phyloP scores from a whole-genome alignment of 2,797 vertebrate genomes.

The Mico argentatus region DNA sequence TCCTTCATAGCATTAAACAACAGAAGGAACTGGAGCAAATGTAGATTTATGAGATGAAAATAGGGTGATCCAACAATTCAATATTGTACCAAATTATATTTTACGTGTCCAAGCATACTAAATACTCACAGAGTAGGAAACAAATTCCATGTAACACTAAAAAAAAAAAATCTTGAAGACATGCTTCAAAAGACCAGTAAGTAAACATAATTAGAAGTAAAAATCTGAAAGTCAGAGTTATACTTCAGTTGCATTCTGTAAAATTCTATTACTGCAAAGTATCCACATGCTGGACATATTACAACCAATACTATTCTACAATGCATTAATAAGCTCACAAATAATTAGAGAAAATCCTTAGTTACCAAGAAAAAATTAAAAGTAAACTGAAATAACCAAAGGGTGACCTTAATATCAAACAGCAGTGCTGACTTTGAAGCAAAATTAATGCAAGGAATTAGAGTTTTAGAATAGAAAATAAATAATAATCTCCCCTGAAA shows the following conservation, averaged over 20 bases:
- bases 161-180: neutral
- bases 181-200: neutral
- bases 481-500: neutral
- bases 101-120: neutral
- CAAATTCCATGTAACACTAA: neutral
- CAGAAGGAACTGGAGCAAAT: neutral
- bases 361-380: neutral
- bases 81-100: neutral
- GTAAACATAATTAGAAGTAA: constrained; percentile 13
- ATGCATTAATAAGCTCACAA: neutral
- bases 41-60: neutral
- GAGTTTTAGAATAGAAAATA: neutral
- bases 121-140: neutral
- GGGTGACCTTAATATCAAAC: neutral
- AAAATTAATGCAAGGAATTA: neutral
- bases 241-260: neutral
- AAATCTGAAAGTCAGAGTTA: constrained; percentile 13
- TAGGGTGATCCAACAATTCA: neutral
- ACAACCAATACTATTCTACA: neutral
- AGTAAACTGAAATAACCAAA: neutral
- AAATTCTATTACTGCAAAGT: neutral
- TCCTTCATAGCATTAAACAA: neutral
- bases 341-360: constrained; percentile 9
- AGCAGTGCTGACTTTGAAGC: neutral
- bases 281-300: neutral